Conservation (phyloP, 2,113 vertebrate species). For the Carassius carassius region DNA sequence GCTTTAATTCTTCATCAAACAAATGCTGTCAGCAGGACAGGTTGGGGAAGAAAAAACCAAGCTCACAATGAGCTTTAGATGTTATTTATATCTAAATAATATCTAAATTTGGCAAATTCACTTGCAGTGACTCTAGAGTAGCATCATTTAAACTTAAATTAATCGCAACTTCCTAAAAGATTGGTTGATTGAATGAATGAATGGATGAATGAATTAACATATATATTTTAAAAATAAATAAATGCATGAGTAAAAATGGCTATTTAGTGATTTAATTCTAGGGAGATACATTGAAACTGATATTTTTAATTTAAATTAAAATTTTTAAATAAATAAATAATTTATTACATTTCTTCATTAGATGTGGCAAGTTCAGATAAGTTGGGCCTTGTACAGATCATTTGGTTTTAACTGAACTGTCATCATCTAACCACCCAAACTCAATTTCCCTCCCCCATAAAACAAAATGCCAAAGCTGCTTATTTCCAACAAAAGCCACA, state of each 20-base stretch:
- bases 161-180: no score
- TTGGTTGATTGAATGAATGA: no score
- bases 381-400: neutral
- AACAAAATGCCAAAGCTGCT: neutral
- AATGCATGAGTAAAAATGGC: no score
- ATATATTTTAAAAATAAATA: no score
- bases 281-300: neutral
- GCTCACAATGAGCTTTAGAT: no score
- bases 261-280: neutral
- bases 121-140: no score
- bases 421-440: neutral
- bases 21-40: neutral
- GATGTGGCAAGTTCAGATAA: neutral
- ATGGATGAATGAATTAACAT: no score
- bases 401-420: neutral
- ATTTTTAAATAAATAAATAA: neutral
- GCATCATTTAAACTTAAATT: no score
- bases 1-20: constrained; percentile 35
- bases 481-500: neutral
- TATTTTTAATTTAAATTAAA: neutral
- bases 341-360: neutral
- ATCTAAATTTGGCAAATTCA: no score
- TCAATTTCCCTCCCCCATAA: no score
- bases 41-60: no score
- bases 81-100: no score